Base-by-base conservation (phyloP, 2,888 invertebrate species). In the Troides oblongomaculatus region DNA sequence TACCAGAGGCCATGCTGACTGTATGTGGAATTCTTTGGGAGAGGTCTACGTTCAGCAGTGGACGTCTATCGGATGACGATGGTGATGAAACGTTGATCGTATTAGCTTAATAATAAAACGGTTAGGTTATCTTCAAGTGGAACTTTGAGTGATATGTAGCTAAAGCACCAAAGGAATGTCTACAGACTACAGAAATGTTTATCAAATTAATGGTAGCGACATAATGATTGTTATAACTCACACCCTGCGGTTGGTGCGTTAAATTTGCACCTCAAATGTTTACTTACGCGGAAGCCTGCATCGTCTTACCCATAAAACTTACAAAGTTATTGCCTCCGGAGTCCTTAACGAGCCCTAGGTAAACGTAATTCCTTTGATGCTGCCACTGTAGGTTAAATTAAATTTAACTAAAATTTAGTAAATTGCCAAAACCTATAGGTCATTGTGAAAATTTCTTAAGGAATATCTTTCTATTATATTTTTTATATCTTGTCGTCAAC, bases 221-320 rank as follows among this genome's bases (percentile, higher is more conserved):
- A 18, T 21, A 57, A 57, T 57, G 8, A 21, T 21, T 21, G 21
- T 21, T 21, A 57, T 57, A 57, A 57, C 21, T 57, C 50, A 63
- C 63, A 7, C 25, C n/a, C 50, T 25, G 30, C n/a, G 25, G 56
- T 17, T 8, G 36, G 63, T 30, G 30, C 12, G 63, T 63, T 56
- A 56, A 56, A 63, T 14, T 50, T 56, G 59, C 36, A 23, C 17
- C 46, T 46, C n/a, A 56, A 63, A 63, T 50, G 50, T 56, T 56
- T 56, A 63, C 30, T 39, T 57, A 57, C 36, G 56, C 14, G 30
- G 18, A 69, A 61, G 68, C 46, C 30, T 50, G 65, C 30, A 59
- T 53, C 63, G 58, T 69, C 69, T 62, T 59, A 57, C 73, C 72
- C 74, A 68, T 75, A 75, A 75, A 74, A 70, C 73, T 67, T 63